phyloP scores from a whole-genome alignment of 2,888 invertebrate species.

The Zhuqinia jingwanae region DNA sequence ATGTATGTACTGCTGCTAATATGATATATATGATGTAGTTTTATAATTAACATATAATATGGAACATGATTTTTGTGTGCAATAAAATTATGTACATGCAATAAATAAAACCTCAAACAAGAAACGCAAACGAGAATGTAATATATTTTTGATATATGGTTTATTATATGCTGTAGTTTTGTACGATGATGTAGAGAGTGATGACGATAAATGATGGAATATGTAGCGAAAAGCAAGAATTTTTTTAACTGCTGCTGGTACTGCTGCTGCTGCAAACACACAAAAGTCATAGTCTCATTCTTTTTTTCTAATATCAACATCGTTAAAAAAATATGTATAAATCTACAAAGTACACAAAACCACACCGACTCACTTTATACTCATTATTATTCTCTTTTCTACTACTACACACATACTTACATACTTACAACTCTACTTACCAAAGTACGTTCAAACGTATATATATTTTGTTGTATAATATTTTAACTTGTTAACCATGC shows the following conservation, averaged over 20 bases:
- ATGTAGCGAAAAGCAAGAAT: constrained; percentile 43
- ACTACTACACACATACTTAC: too few species aligned
- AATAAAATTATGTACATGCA: constrained; percentile 9
- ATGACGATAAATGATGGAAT: not conserved
- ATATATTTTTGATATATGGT: not conserved
- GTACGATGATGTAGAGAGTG: too few species aligned
- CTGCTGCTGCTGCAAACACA: too few species aligned
- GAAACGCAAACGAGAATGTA: not conserved
- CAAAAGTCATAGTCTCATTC: not conserved
- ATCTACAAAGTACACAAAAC: constrained; percentile 34
- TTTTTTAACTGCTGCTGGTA: constrained; percentile 22
- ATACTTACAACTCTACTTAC: too few species aligned
- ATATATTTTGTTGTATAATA: too few species aligned
- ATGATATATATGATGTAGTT: too few species aligned
- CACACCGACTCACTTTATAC: constrained; percentile 1
- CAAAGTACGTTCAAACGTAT: too few species aligned
- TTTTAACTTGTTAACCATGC: too few species aligned
- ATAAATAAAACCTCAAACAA: constrained; percentile 11
- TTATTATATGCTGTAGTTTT: not conserved
- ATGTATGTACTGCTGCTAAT: too few species aligned
- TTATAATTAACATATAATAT: too few species aligned
- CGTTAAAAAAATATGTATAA: constrained; percentile 39
- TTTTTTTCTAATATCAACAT: constrained; percentile 22
- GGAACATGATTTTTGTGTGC: not conserved
- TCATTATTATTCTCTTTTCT: too few species aligned